phyloP scores from a whole-genome alignment of 2,888 invertebrate species.

The Dicranocentrus wangi region DNA sequence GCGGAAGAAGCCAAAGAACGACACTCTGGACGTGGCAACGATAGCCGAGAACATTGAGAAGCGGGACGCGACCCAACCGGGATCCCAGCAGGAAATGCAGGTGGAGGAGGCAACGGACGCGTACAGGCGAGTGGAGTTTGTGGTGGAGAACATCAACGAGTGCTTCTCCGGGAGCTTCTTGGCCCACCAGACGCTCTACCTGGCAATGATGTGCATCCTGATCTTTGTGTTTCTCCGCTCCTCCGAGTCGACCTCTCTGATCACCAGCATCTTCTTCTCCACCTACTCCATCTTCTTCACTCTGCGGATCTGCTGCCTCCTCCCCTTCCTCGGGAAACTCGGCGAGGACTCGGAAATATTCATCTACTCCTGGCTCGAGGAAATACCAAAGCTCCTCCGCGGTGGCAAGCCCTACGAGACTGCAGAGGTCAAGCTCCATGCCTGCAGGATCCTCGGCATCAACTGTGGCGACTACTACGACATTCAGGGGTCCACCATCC shows the following conservation, averaged over 20 bases:
- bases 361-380: slow-evolving; percentile 72
- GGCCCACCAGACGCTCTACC: slow-evolving; percentile 72
- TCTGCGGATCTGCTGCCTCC: slow-evolving; percentile 70
- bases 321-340: slow-evolving; percentile 69
- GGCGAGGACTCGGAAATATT: slow-evolving; percentile 72
- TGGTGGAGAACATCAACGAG: slow-evolving; percentile 72
- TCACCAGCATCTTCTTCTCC: slow-evolving; percentile 71
- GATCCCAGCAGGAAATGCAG: slow-evolving; percentile 72
- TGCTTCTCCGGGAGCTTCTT: slow-evolving; percentile 71
- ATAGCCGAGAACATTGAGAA: slow-evolving; percentile 73
- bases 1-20: slow-evolving; percentile 72
- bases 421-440: slow-evolving; percentile 71
- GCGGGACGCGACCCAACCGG: slow-evolving; percentile 71
- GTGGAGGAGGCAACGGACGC: slow-evolving; percentile 71
- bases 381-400: slow-evolving; percentile 70
- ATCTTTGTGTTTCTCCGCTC: slow-evolving; percentile 71
- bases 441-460: slow-evolving; percentile 71
- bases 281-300: slow-evolving; percentile 72
- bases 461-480: slow-evolving; percentile 72
- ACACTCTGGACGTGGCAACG: slow-evolving; percentile 72
- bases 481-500: slow-evolving; percentile 69
- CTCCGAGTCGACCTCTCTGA: slow-evolving; percentile 67
- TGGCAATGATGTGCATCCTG: slow-evolving; percentile 73
- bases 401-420: slow-evolving; percentile 72
- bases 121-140: slow-evolving; percentile 71